Percentiles rank a stretch among this genome's conserved stretches.
Evolutionary conservation across 1,140 invertebrate genomes (phyloP).

Genomic region (Drosophila elegans): DNA sequence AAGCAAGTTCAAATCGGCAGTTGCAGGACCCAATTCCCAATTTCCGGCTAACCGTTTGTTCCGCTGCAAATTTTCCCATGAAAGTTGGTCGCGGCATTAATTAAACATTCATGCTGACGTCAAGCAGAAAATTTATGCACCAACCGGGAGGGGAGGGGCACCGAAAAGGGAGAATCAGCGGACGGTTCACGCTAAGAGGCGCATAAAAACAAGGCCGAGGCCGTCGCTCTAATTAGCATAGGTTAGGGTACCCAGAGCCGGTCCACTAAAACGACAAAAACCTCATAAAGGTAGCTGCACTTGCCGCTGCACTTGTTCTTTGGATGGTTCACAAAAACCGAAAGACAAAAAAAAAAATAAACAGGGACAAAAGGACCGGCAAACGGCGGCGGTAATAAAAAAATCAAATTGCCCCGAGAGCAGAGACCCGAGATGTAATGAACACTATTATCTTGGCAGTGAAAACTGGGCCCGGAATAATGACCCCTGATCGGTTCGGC

Average conservation of each 20-base stretch:
- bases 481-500: slow-evolving; percentile 35
- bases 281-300: slow-evolving; percentile 57
- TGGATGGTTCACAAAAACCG: slow-evolving; percentile 8
- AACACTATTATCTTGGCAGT: slow-evolving; percentile 50
- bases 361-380: slow-evolving; percentile 23
- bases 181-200: slow-evolving; percentile 71
- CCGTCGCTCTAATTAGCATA: slow-evolving; percentile 80
- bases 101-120: slow-evolving; percentile 66
- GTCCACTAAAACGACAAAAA: slow-evolving; percentile 6
- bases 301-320: slow-evolving; percentile 65
- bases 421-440: slow-evolving; percentile 28
- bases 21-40: slow-evolving; percentile 65
- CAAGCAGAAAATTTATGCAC: slow-evolving; percentile 79
- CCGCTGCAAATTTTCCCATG: slow-evolving; percentile 68
- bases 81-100: slow-evolving; percentile 70
- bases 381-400: slow-evolving; percentile 36
- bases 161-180: slow-evolving; percentile 19
- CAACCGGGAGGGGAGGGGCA: neutral
- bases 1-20: slow-evolving; percentile 25
- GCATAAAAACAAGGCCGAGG: slow-evolving; percentile 82
- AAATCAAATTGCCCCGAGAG: slow-evolving; percentile 61
- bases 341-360: slow-evolving; percentile 9
- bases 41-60: slow-evolving; percentile 78
- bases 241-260: slow-evolving; percentile 35
- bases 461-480: slow-evolving; percentile 11